phyloP scores from a whole-genome alignment of 2,888 invertebrate species.

The Drosophila hawaiiensis region DNA sequence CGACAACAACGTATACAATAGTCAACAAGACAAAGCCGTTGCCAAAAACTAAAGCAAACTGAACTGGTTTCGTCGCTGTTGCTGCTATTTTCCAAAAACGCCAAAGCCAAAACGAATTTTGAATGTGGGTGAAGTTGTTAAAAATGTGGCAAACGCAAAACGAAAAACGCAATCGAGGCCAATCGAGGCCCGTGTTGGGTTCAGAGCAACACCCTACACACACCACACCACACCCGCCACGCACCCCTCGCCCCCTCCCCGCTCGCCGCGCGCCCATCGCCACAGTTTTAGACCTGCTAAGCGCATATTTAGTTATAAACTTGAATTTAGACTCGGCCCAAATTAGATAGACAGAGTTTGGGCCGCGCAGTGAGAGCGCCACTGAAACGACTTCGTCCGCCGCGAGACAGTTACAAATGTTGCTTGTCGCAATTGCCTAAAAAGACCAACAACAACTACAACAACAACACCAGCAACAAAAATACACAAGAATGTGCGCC shows the following conservation, averaged over 20 bases:
- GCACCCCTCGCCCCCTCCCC: background rate
- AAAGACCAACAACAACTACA: constrained; percentile 5
- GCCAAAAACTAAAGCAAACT: constrained; percentile 52
- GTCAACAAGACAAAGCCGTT: constrained; percentile 55
- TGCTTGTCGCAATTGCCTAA: constrained; percentile 33
- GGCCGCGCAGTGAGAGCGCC: constrained; percentile 33
- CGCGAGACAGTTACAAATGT: constrained; percentile 39
- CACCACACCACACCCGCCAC: too few species aligned
- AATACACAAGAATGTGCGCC: background rate
- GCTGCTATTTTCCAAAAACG: constrained; percentile 49
- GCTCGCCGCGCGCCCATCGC: background rate
- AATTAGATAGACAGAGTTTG: constrained; percentile 60
- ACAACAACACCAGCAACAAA: background rate
- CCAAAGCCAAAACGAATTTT: constrained; percentile 76
- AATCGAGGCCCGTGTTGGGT: constrained; percentile 32
- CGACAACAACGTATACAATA: background rate
- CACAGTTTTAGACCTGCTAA: constrained; percentile 28
- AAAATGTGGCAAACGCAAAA: constrained; percentile 70
- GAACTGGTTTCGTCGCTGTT: constrained; percentile 51
- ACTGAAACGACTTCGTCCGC: constrained; percentile 4
- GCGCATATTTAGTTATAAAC: constrained; percentile 77
- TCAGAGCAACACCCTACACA: constrained; percentile 33
- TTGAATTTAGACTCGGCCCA: constrained; percentile 73
- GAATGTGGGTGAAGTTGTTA: constrained; percentile 79
- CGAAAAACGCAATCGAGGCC: constrained; percentile 66